Base-by-base conservation (phyloP, 2,888 invertebrate genomes). In the Drosophila histrio region DNA sequence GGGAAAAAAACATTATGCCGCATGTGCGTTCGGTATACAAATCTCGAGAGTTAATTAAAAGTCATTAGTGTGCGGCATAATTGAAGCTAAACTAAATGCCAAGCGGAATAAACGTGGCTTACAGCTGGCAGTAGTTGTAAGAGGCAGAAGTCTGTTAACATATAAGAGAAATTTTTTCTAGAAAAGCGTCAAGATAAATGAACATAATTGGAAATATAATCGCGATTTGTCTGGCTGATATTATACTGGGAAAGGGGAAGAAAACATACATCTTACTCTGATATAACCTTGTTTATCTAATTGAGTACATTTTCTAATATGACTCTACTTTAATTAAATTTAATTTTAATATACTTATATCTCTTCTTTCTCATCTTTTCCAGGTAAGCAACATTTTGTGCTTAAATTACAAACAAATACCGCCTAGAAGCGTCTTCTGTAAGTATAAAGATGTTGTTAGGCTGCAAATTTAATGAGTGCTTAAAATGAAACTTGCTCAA, bases 21-120 rank as follows among this genome's bases (percentile, higher is more conserved):
- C 39, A 66, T 72, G 59, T 70, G 77, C 57, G 57, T 67, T 77
- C 36, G 52, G 67, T 57, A 71, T 71, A 82, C 88, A 80, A 86
- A 88, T 84, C 86, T 76, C 52, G 52, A 63, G 78, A 73, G 72
- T 80, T 84, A 86, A 84, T 84, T 84, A 84, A 86, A 87, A 83
- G 80, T 80, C 86, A 87, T 84, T 87, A 88, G 88, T 71, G 69
- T 61, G 64, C 54, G 56, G 67, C 60, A 59, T 82, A 79, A 80
- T 79, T 85, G 86, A 74, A 70, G 64, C 67, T 76, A 66, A 86
- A 75, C 53, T 36, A 57, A 62, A 66, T 44, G 61, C 49, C 53
- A 62, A 21, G 57, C 46, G 22, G 60, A 21, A 56, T 60, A 67
- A 67, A 11, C 34, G 43, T 15, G 15, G 15, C 15, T 36, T 8